Percentiles rank a stretch among this genome's conserved stretches.
Conservation (phyloP, 2,797 vertebrate genomes). For the Myiotriccus ornatus region DNA sequence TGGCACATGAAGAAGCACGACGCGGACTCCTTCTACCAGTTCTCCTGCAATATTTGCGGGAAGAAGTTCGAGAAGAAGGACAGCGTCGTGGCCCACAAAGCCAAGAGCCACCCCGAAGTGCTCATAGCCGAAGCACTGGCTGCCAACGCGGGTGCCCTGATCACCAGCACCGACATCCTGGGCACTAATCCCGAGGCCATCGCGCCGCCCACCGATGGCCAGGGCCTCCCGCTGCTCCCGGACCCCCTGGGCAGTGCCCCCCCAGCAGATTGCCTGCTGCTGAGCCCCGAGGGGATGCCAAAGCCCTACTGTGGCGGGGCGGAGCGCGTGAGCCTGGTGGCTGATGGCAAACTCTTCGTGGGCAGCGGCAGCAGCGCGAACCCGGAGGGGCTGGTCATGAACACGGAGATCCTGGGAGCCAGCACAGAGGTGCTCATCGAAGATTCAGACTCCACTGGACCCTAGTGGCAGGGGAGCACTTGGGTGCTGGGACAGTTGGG, state of each 20-base stretch:
- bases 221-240: conserved; percentile 83
- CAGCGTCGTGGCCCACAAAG: conserved; percentile 92
- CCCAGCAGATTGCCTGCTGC: conserved; percentile 75
- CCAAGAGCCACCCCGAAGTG: conserved; percentile 90
- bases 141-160: conserved; percentile 90
- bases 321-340: conserved; percentile 76
- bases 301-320: conserved; percentile 75
- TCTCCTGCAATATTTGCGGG: conserved; percentile 96
- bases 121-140: conserved; percentile 95
- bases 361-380: conserved; percentile 66
- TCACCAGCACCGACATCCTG: conserved; percentile 90
- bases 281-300: conserved; percentile 74
- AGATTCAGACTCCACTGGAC: conserved; percentile 81
- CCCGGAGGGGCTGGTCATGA: conserved; percentile 77
- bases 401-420: conserved; percentile 81
- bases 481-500: conserved; percentile 66
- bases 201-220: conserved; percentile 75
- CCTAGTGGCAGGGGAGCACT: conserved; percentile 69
- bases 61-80: conserved; percentile 99
- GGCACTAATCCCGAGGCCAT: conserved; percentile 83
- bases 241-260: conserved; percentile 77
- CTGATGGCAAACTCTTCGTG: conserved; percentile 78
- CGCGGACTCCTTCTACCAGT: conserved; percentile 93
- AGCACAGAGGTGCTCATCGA: conserved; percentile 83
- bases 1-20: conserved; percentile 99